phyloP scores from a whole-genome alignment of 2,113 vertebrate species.

The Mellivora capensis region DNA sequence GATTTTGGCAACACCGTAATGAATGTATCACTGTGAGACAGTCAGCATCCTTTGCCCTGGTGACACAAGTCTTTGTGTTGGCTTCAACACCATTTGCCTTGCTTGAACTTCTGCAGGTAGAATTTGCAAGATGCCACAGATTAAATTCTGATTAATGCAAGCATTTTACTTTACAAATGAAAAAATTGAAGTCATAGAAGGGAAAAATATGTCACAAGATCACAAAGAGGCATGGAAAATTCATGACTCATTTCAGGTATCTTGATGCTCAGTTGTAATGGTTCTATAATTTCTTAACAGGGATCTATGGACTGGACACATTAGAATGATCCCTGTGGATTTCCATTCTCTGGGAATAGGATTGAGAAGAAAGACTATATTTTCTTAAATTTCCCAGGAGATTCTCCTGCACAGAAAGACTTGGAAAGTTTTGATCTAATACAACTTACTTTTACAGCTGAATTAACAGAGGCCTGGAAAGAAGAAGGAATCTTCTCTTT shows the following conservation, averaged over 20 bases:
- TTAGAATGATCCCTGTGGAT: not conserved
- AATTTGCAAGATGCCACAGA: not conserved
- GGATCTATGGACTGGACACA: not conserved
- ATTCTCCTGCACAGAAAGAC: not conserved
- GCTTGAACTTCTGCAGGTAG: not conserved
- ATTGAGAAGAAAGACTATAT: not conserved
- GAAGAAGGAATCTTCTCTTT: not conserved
- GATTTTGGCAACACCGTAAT: not conserved
- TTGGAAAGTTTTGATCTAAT: not conserved
- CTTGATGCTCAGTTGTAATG: not conserved
- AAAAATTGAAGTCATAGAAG: not conserved
- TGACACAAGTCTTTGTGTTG: not conserved
- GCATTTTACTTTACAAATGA: not conserved
- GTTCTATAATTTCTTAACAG: not conserved
- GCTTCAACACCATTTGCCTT: not conserved
- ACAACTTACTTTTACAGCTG: not conserved
- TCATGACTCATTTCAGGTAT: not conserved
- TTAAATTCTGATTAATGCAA: not conserved
- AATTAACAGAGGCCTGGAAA: not conserved
- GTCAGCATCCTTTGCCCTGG: not conserved
- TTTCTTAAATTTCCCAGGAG: not conserved
- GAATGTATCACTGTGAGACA: not conserved
- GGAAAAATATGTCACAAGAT: not conserved
- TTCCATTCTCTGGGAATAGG: not conserved
- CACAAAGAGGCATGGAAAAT: not conserved